phyloP scores from a whole-genome alignment of 2,888 invertebrate genomes.

The Poecilobothrus nobilitatus region DNA sequence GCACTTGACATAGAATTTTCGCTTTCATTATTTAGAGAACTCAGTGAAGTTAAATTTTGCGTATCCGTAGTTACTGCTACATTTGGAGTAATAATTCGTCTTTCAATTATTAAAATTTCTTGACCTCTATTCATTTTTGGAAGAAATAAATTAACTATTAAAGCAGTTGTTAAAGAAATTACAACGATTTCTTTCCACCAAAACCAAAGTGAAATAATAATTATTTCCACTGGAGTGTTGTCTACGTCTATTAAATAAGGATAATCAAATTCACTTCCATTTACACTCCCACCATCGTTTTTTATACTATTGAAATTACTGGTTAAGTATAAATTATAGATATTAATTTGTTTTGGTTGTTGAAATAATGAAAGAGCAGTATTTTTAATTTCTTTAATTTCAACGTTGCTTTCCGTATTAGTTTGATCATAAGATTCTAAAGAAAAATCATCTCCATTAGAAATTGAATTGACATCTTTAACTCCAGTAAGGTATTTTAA shows the following conservation, averaged over 20 bases:
- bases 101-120: conserved; percentile 41
- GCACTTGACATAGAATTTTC: conserved; percentile 23
- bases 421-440: too few species aligned
- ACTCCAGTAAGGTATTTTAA: too few species aligned
- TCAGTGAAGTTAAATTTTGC: conserved; percentile 34
- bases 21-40: conserved; percentile 22
- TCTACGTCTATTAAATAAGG: conserved; percentile 44
- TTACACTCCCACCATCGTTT: conserved; percentile 13
- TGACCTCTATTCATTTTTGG: conserved; percentile 39
- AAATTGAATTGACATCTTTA: too few species aligned
- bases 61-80: conserved; percentile 36
- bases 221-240: conserved; percentile 57
- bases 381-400: conserved; percentile 42
- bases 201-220: conserved; percentile 67
- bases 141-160: conserved; percentile 60
- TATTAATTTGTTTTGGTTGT: conserved; percentile 67
- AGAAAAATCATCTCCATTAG: too few species aligned
- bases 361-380: conserved; percentile 66
- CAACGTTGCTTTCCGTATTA: neutral
- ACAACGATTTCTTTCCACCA: conserved; percentile 78
- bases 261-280: conserved; percentile 28
- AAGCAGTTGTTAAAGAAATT: conserved; percentile 64
- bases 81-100: conserved; percentile 41
- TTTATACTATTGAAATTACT: conserved; percentile 25
- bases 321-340: conserved; percentile 49